phyloP scores from a whole-genome alignment of 2,888 invertebrate species.

The Diloba caeruleocephala region DNA sequence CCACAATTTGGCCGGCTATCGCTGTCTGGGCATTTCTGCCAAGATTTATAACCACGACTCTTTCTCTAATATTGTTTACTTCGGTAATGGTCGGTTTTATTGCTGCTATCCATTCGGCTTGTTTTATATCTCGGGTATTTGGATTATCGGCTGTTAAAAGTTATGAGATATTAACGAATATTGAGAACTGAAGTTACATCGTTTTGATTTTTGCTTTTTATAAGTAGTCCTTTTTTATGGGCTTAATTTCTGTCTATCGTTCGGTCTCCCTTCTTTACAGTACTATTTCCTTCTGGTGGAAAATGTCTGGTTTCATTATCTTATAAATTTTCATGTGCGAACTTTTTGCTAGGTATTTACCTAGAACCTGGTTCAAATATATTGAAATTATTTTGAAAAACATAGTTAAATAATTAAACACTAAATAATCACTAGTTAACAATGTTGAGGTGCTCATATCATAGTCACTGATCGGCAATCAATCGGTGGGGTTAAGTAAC shows the following conservation, averaged over 20 bases:
- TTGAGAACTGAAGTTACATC: constrained; percentile 16
- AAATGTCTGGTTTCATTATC: too few species aligned
- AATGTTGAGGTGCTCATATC: too few species aligned
- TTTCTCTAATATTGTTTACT: constrained; percentile 86
- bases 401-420: too few species aligned
- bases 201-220: constrained; percentile 21
- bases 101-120: constrained; percentile 69
- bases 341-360: too few species aligned
- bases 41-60: constrained; percentile 81
- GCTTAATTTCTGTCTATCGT: neutral
- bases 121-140: constrained; percentile 75
- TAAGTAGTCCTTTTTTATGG: constrained; percentile 23
- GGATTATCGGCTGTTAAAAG: constrained; percentile 69
- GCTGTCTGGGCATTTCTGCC: constrained; percentile 74
- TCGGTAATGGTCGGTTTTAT: constrained; percentile 70
- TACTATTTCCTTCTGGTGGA: neutral
- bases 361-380: too few species aligned
- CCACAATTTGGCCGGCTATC: constrained; percentile 80
- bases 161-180: constrained; percentile 59
- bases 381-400: too few species aligned
- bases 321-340: too few species aligned
- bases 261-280: too few species aligned
- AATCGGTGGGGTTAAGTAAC: too few species aligned
- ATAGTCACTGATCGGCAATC: too few species aligned
- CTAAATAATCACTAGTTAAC: too few species aligned